These are phyloP conservation scores for Esox masquinongy DNA, from an alignment of 2,797 vertebrate species.

Conservation along the genomic window DNA sequence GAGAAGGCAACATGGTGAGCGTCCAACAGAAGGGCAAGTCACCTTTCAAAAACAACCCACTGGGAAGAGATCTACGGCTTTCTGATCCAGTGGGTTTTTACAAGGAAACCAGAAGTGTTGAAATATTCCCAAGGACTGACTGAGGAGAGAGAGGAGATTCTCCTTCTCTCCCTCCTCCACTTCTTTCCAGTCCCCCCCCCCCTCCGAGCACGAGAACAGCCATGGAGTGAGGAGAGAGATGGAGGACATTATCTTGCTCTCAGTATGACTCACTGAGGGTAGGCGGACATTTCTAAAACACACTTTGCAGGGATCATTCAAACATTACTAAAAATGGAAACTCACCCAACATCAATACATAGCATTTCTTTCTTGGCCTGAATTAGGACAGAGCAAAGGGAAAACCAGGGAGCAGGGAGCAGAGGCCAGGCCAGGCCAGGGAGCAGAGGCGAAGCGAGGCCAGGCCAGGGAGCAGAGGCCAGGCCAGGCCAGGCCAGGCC, in stretches of 20 bases:
- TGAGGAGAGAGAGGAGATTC: too few relatives aligned
- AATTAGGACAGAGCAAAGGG: not conserved
- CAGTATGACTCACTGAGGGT: constrained; percentile 48
- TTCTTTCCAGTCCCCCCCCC: not conserved
- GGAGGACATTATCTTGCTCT: not conserved
- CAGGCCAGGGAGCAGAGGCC: too few relatives aligned
- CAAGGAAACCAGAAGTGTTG: too few relatives aligned
- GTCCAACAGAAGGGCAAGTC: too few relatives aligned
- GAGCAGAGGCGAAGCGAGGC: too few relatives aligned
- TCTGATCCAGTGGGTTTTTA: too few relatives aligned
- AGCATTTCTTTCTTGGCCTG: not conserved
- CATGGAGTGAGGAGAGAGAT: not conserved
- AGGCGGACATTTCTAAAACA: constrained; percentile 35
- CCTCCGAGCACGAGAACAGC: not conserved
- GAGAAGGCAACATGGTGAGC: too few relatives aligned
- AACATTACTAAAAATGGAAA: constrained; percentile 16
- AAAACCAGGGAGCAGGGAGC: not conserved
- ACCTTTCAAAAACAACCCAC: too few relatives aligned
- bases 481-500: too few relatives aligned
- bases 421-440: too few relatives aligned
- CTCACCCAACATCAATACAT: constrained; percentile 14
- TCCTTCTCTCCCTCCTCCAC: not conserved
- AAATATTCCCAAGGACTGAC: too few relatives aligned
- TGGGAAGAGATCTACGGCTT: too few relatives aligned
- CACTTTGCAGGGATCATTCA: constrained; percentile 23